A percentile compares a stretch with the other conserved stretches of the same genome.
These are phyloP conservation scores for Lerista edwardsae DNA, from an alignment of 2,797 vertebrate genomes.

Conservation along the genomic window DNA sequence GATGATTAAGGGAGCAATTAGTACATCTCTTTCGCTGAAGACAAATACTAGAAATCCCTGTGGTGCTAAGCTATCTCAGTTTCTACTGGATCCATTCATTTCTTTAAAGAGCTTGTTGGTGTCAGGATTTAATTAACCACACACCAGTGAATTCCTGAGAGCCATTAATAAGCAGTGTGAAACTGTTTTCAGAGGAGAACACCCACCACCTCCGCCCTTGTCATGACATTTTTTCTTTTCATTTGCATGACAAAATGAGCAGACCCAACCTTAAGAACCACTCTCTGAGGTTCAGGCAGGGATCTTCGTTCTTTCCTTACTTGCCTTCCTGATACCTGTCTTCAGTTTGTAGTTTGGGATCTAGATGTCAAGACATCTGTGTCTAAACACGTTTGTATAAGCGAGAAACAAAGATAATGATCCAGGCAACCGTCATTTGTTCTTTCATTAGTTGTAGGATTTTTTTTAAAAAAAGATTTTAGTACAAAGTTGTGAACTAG, in stretches of 20 bases:
- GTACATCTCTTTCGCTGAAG: slow-evolving; percentile 51
- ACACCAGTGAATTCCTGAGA: slow-evolving; percentile 56
- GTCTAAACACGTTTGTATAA: slow-evolving; percentile 54
- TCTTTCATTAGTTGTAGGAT: slow-evolving; percentile 15
- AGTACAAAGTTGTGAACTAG: neutral
- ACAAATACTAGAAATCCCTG: slow-evolving; percentile 55
- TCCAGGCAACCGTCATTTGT: neutral
- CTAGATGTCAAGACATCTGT: slow-evolving; percentile 1
- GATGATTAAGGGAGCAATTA: slow-evolving; percentile 67
- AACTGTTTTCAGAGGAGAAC: slow-evolving; percentile 44
- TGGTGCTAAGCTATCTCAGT: slow-evolving; percentile 53
- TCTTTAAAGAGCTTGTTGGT: slow-evolving; percentile 54
- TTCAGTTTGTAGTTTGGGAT: neutral
- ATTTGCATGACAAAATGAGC: neutral
- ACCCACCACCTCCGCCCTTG: neutral
- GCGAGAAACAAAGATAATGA: neutral
- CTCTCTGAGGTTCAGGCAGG: neutral
- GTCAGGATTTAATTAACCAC: slow-evolving; percentile 65
- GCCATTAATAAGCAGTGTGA: slow-evolving; percentile 24
- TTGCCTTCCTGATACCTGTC: neutral
- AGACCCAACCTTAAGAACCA: no score
- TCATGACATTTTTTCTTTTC: neutral
- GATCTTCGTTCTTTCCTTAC: neutral
- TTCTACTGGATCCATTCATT: slow-evolving; percentile 64
- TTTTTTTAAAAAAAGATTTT: neutral